Evolutionary conservation across 2,113 vertebrate genomes (phyloP).

Genomic region (Alethe castanea): DNA sequence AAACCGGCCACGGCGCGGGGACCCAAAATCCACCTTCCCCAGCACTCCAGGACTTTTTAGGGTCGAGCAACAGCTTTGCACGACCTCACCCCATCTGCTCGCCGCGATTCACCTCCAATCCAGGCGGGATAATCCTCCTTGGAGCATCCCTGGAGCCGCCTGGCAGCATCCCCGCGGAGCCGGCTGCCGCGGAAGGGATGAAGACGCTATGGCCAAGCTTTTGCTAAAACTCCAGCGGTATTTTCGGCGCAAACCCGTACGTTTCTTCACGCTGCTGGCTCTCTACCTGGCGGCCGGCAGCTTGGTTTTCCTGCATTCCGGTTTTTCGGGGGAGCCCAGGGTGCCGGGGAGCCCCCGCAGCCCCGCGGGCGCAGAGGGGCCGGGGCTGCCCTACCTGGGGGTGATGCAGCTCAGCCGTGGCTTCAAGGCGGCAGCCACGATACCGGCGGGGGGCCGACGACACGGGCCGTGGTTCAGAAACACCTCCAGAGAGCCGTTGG

Average conservation of each 20-base stretch:
- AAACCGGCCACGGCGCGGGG: background rate
- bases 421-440: constrained; percentile 65
- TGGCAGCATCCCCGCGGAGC: background rate
- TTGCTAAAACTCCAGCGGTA: constrained; percentile 91
- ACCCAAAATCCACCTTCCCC: background rate
- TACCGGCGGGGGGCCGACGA: constrained; percentile 62
- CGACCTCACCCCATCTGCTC: rapidly evolving
- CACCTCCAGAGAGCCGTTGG: constrained; percentile 56
- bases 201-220: constrained; percentile 86
- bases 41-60: background rate
- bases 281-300: constrained; percentile 93
- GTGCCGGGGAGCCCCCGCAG: background rate
- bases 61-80: background rate
- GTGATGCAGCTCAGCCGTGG: constrained; percentile 73
- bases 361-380: background rate
- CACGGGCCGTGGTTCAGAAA: constrained; percentile 83
- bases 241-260: constrained; percentile 87
- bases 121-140: rapidly evolving
- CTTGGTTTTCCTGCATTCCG: constrained; percentile 88
- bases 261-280: constrained; percentile 91
- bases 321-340: constrained; percentile 77
- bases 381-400: constrained; percentile 72
- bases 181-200: constrained; percentile 61
- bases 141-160: background rate
- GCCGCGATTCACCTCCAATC: background rate